Conservation (phyloP, 2,888 invertebrate species). For the Crocallis elinguaria region DNA sequence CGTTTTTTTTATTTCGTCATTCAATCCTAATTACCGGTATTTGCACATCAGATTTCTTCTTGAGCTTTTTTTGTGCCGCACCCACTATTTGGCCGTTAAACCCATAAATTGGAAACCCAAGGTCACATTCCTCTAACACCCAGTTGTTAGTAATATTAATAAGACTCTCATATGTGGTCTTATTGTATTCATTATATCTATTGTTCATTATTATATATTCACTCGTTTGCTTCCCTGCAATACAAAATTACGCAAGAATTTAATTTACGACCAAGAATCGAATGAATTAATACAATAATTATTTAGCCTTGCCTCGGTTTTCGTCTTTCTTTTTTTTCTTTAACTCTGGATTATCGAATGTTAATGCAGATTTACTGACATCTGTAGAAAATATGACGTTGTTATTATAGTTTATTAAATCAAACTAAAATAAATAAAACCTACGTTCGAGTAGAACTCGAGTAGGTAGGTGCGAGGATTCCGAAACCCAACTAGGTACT, state of each 20-base stretch:
- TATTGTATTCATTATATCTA: constrained; percentile 71
- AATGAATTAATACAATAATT: background rate
- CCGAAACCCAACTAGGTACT: too few species aligned
- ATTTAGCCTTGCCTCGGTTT: constrained; percentile 49
- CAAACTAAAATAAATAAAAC: too few species aligned
- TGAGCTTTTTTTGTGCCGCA: constrained; percentile 62
- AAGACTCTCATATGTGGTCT: constrained; percentile 65
- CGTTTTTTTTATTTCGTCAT: too few species aligned
- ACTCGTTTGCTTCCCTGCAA: constrained; percentile 55
- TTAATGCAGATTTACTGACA: constrained; percentile 52
- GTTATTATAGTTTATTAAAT: too few species aligned
- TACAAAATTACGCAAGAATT: background rate
- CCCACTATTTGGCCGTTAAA: constrained; percentile 67
- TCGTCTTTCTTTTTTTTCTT: constrained; percentile 76
- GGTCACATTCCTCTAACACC: constrained; percentile 64
- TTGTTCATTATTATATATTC: constrained; percentile 63
- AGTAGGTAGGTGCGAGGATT: too few species aligned
- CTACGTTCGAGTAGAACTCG: too few species aligned
- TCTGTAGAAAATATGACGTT: constrained; percentile 43
- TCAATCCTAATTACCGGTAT: constrained; percentile 51
- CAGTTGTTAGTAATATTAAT: constrained; percentile 74
- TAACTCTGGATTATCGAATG: constrained; percentile 51
- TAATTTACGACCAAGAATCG: background rate
- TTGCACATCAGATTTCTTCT: constrained; percentile 70
- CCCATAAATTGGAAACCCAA: constrained; percentile 61